Conservation (phyloP, 2,888 invertebrate species). For the Drosophila demipolita region DNA sequence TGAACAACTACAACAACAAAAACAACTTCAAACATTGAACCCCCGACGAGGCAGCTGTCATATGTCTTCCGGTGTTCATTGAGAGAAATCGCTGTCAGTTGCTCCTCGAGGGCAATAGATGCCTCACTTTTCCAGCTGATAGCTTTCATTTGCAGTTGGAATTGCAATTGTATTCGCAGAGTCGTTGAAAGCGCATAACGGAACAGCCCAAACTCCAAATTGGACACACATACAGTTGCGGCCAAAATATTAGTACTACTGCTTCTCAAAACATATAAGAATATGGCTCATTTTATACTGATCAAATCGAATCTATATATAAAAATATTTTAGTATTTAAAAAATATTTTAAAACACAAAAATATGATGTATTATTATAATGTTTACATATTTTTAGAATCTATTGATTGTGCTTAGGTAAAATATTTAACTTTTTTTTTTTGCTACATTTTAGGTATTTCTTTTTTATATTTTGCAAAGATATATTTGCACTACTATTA, state of each 20-base stretch:
- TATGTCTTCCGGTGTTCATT: constrained; percentile 57
- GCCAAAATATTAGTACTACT: too few relatives aligned
- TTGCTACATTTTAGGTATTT: background rate
- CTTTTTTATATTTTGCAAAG: background rate
- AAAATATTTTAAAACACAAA: too few relatives aligned
- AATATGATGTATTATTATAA: background rate
- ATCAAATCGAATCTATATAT: background rate
- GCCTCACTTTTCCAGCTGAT: constrained; percentile 32
- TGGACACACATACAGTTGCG: background rate
- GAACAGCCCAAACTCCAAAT: background rate
- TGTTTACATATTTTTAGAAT: background rate
- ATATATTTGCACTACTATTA: background rate
- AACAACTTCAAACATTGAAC: constrained; percentile 30
- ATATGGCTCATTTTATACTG: background rate
- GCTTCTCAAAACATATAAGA: background rate
- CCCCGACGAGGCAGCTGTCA: constrained; percentile 45
- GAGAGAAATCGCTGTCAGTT: constrained; percentile 50
- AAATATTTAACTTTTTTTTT: background rate
- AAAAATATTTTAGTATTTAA: too few relatives aligned
- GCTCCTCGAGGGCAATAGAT: constrained; percentile 12
- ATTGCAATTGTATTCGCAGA: constrained; percentile 34
- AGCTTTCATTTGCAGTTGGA: constrained; percentile 47
- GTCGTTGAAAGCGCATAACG: constrained; percentile 1
- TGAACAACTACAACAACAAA: constrained; percentile 3
- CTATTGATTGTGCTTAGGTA: background rate